Evolutionary conservation across 2,888 invertebrate genomes (phyloP).

Genomic region (Cinara cedri): DNA sequence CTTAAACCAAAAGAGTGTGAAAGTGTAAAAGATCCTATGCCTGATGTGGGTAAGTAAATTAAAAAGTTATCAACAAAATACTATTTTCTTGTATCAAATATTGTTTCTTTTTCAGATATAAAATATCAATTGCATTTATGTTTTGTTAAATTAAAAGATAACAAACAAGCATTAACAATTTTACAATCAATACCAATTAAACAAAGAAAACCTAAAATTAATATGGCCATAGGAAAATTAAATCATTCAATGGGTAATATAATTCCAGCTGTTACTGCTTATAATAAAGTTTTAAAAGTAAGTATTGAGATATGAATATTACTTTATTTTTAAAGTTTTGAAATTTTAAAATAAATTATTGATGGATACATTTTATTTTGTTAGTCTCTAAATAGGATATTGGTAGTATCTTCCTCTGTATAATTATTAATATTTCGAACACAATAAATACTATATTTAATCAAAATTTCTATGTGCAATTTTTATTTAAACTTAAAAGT

Average conservation of each 20-base stretch:
- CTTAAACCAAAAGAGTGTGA: conserved; percentile 65
- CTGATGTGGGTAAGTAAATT: conserved; percentile 65
- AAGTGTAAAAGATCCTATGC: conserved; percentile 66
- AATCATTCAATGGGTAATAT: conserved; percentile 75
- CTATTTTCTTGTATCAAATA: neutral
- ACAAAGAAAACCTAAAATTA: conserved; percentile 74
- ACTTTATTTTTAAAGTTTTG: too few species aligned
- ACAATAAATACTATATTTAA: too few species aligned
- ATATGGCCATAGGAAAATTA: conserved; percentile 78
- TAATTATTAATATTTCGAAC: too few species aligned
- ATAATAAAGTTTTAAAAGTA: conserved; percentile 78
- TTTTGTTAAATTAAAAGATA: conserved; percentile 71
- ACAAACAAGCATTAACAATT: conserved; percentile 67
- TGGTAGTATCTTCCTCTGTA: too few species aligned
- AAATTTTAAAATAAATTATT: too few species aligned
- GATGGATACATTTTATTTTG: too few species aligned
- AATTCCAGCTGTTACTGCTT: conserved; percentile 74
- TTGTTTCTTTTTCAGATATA: conserved; percentile 65
- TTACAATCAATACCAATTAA: conserved; percentile 69
- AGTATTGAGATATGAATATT: conserved; percentile 57
- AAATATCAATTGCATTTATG: conserved; percentile 77
- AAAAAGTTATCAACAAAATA: neutral
- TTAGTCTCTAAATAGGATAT: too few species aligned
- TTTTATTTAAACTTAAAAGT: too few species aligned
- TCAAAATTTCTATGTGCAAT: too few species aligned